phyloP scores from a whole-genome alignment of 1,140 invertebrate genomes.

The Belonocnema kinseyi region DNA sequence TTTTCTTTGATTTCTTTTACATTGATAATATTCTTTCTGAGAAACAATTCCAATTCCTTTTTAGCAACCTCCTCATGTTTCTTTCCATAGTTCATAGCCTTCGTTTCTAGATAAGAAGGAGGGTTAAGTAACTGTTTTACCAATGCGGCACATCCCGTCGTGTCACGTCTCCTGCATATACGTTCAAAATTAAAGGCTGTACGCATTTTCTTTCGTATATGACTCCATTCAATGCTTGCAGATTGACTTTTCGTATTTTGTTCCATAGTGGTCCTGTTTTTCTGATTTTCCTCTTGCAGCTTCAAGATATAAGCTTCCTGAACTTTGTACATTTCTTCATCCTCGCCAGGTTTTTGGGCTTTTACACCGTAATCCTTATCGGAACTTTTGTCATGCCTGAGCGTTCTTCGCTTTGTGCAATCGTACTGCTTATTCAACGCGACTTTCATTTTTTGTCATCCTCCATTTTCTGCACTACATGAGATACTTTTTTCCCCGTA shows the following conservation, averaged over 20 bases:
- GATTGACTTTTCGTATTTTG: neutral
- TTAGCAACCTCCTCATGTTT: too few relatives aligned
- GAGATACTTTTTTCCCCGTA: neutral
- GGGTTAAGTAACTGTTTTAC: neutral
- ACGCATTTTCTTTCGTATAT: too few relatives aligned
- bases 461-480: neutral
- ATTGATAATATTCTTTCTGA: too few relatives aligned
- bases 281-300: neutral
- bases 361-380: neutral
- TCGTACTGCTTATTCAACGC: constrained; percentile 3
- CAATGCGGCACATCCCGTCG: neutral
- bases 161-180: neutral
- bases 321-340: neutral
- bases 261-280: neutral
- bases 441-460: neutral
- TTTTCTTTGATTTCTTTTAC: too few relatives aligned
- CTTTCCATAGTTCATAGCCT: too few relatives aligned
- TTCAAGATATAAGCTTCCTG: neutral
- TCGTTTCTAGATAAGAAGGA: neutral
- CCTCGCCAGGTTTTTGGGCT: neutral
- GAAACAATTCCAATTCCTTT: too few relatives aligned
- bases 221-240: too few relatives aligned
- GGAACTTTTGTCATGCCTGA: neutral
- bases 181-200: neutral
- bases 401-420: neutral